Conservation (phyloP, 2,113 vertebrate species). For the Cervus canadensis region DNA sequence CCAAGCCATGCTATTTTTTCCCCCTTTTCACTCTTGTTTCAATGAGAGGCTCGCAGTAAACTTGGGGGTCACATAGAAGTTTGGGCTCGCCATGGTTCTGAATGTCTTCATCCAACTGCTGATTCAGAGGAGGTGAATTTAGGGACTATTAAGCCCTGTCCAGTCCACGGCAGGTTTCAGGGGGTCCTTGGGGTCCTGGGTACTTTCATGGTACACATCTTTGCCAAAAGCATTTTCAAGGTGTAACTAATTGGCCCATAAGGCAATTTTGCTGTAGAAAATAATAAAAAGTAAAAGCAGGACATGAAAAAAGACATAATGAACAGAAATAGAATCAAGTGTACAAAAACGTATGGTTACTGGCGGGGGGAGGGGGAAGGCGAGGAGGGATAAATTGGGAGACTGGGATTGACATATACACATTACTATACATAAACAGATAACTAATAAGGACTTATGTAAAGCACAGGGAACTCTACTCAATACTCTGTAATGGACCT, state of each 20-base stretch:
- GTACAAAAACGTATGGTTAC: background rate
- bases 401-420: background rate
- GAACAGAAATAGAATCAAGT: background rate
- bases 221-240: background rate
- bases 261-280: background rate
- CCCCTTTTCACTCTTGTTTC: background rate
- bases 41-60: background rate
- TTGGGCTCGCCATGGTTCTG: background rate
- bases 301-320: background rate
- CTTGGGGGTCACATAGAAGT: background rate
- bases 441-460: background rate
- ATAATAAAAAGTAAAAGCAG: background rate
- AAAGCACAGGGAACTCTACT: background rate
- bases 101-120: background rate
- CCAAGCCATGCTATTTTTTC: background rate
- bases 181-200: background rate
- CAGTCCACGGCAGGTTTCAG: background rate
- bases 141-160: background rate
- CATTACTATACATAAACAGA: background rate
- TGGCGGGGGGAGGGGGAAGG: accelerated
- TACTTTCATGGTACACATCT: background rate
- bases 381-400: background rate
- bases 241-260: background rate
- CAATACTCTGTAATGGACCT: background rate
- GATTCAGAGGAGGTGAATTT: background rate